A percentile compares a stretch with the other conserved stretches of the same genome.
phyloP scores from a whole-genome alignment of 2,797 vertebrate genomes.

The Rousettus madagascariensis region DNA sequence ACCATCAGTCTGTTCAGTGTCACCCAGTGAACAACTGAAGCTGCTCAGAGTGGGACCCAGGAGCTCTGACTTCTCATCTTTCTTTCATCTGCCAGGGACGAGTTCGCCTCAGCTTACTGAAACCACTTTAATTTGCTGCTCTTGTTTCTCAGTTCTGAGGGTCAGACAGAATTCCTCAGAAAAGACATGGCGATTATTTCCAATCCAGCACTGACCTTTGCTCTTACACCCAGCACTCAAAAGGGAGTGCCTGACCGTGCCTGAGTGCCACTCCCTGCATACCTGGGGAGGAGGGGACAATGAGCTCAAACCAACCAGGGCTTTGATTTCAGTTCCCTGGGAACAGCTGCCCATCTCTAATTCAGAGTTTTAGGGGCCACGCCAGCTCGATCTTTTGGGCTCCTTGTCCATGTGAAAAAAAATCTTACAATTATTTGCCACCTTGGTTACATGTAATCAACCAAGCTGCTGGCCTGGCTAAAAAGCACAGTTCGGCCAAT shows the following conservation, averaged over 20 bases:
- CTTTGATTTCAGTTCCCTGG: neutral
- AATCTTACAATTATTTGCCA: neutral
- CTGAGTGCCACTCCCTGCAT: neutral
- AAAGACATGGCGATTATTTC: neutral
- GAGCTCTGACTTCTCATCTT: neutral
- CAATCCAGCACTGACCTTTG: slow-evolving; percentile 36
- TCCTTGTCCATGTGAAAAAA: neutral
- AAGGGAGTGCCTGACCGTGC: neutral
- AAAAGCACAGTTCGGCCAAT: accelerated
- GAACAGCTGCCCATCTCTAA: neutral
- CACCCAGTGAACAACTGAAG: neutral
- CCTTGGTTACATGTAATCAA: neutral
- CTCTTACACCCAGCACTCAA: neutral
- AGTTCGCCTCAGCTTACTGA: neutral
- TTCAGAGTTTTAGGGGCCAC: neutral
- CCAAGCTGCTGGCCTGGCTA: neutral
- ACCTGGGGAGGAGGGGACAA: neutral
- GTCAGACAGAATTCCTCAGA: neutral
- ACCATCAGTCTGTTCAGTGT: accelerated
- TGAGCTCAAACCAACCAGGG: accelerated
- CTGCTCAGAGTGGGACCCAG: accelerated
- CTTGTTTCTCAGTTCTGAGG: neutral
- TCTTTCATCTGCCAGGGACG: neutral
- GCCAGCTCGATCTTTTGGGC: neutral
- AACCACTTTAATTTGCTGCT: neutral